Base-by-base conservation (phyloP, 2,113 vertebrate species). In the Gavia stellata region DNA sequence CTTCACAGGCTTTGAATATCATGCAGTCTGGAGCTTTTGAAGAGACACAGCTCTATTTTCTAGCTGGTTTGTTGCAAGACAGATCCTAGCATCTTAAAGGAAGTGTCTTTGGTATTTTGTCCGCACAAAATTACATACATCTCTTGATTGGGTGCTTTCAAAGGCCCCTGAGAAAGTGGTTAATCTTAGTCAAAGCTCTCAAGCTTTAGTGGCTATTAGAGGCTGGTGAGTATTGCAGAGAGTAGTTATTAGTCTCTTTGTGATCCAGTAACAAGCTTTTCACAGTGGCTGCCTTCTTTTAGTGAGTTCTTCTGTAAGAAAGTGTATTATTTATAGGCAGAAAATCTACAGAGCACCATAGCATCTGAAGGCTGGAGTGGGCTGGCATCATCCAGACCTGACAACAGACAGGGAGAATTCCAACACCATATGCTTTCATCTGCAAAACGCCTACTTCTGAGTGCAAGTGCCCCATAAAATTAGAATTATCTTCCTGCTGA, bases 401-500 rank as follows among this genome's bases (percentile, higher is more conserved):
- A 63, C 2, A 1, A 93, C 72, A 90, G 90, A 67, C 45, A 83
- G 50, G 44, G 75, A 88, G 79, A 88, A 93, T 86, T 88, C 88
- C 71, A 73, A 14, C 65, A 67, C 72, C 90, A 86, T 92, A 90
- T 94, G 83, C 68, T 93, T 94, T 90, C 81, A 88, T 80, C 83
- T 92, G 68, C 56, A 88, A 74, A 93, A 90, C 4, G 1, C 79
- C 71, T 86, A 81, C 72, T 89, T 92, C 77, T 87, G 44, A 59
- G n/a, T 74, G 83, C 72, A 86, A 96, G 47, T 67, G 40, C 5
- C 73, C 31, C 49, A 86, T 88, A 94, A 96, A 94, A 94, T 79
- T 73, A 79, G 90, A 91, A 94, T 95, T 85, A 80, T 88, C 67
- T 95, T 86, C 84, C 59, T 92, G 71, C 25, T 5, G 40, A 96